Base-by-base conservation (phyloP, 2,797 vertebrate genomes). In the Psittacula echo region DNA sequence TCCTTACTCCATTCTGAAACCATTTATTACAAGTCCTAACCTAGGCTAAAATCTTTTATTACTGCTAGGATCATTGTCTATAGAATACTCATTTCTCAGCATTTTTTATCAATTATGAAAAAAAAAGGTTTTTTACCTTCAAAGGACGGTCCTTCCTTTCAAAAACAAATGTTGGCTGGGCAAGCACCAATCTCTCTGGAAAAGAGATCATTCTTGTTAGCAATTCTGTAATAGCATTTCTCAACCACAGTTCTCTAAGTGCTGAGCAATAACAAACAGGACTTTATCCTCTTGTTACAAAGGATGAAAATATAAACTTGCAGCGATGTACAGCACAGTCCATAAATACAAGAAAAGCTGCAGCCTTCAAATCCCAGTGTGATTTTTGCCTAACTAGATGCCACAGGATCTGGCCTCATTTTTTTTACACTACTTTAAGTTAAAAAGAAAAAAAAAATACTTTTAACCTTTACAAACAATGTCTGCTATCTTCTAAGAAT, bases 101-200 rank as follows among this genome's bases (percentile, higher is more conserved):
- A 50, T 75, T 56, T 78, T 92, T 89, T 45, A 73, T 65, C 37
- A 68, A 53, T 30, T 53, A 62, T 10, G 21, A 3, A 18, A 37
- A 18, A n/a, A 26, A 50, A 60, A 26, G 3, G 6, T 2, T 29
- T 74, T 89, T 97, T 97, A 98, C 98, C 98, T 98, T 99, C 77
- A 96, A 95, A 86, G 95, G 61, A 30, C 9, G 29, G n/a, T 96
- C 86, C 84, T 94, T 98, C 90, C 96, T 98, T 90, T 98, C 97
- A 93, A 98, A 98, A 91, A 98, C 60, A 96, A 98, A 98, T 65
- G 95, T 90, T 1, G 98, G 98, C 66, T 98, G 97, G 80, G 97
- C 94, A 90, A 98, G 96, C 65, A 98, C 77, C 66, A 96, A 91
- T 94, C 97, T 98, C 56, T 97, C 98, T 99, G 95, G 56, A 97